These are phyloP conservation scores for Halisarca cf. caerulea DNA, from an alignment of 37 sponge, comb jelly and placozoan species.

Conservation along the genomic window DNA sequence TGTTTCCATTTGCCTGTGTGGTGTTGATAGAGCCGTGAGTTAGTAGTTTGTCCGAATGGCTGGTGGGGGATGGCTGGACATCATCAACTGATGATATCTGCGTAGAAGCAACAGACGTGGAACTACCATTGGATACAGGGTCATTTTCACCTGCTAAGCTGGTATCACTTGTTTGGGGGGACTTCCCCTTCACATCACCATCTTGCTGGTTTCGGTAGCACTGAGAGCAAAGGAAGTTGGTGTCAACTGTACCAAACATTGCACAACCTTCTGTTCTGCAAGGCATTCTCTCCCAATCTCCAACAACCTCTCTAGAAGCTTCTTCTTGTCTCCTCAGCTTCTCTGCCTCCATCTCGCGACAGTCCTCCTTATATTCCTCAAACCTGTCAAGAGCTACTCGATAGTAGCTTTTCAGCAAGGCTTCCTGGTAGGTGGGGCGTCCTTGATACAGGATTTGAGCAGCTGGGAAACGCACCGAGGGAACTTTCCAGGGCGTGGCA, in stretches of 20 bases:
- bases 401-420: slow-evolving; percentile 66
- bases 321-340: slow-evolving; percentile 50
- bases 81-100: neutral
- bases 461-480: slow-evolving; percentile 73
- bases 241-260: slow-evolving; percentile 59
- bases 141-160: neutral
- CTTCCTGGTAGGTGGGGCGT: slow-evolving; percentile 69
- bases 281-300: slow-evolving; percentile 39
- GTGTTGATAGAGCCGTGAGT: no score
- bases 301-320: neutral
- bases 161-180: neutral
- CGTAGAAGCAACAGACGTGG: neutral
- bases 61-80: neutral
- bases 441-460: slow-evolving; percentile 47
- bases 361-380: slow-evolving; percentile 35
- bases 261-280: slow-evolving; percentile 54
- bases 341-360: slow-evolving; percentile 29
- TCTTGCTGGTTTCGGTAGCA: slow-evolving; percentile 42
- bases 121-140: neutral
- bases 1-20: neutral
- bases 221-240: slow-evolving; percentile 61
- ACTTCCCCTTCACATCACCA: neutral
- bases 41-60: neutral
- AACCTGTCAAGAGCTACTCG: slow-evolving; percentile 32
- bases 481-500: slow-evolving; percentile 29